A percentile compares a stretch with the other conserved stretches of the same genome.
Conservation (phyloP, 2,888 invertebrate genomes). For the Syritta pipiens region DNA sequence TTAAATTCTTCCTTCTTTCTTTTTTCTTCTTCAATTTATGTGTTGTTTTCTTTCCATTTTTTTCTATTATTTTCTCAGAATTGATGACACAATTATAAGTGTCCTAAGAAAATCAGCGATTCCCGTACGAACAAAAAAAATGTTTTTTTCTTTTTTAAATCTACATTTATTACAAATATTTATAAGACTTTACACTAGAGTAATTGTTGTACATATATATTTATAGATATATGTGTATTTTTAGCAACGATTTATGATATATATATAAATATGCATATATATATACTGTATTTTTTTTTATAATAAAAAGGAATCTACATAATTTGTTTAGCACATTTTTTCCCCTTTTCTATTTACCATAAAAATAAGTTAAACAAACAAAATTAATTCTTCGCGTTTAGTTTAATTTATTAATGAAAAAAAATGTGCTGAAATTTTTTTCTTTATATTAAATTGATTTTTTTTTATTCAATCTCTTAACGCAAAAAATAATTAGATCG, state of each 20-base stretch:
- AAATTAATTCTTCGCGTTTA: constrained; percentile 7
- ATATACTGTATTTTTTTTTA: constrained; percentile 8
- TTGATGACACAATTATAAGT: constrained; percentile 24
- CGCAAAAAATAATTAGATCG: constrained; percentile 9
- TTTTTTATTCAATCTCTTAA: no score
- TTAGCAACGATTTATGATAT: constrained; percentile 55
- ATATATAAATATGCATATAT: constrained; percentile 35
- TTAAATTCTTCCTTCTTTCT: constrained; percentile 49
- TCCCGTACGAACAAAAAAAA: constrained; percentile 42
- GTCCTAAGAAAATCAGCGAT: constrained; percentile 36
- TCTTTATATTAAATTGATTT: neutral
- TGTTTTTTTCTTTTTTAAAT: constrained; percentile 36
- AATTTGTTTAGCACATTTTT: constrained; percentile 63
- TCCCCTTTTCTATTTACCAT: neutral
- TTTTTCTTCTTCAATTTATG: constrained; percentile 4
- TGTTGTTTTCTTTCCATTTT: neutral
- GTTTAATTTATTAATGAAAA: neutral
- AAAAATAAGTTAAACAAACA: constrained; percentile 45
- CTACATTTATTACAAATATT: constrained; percentile 69
- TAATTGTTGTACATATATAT: constrained; percentile 58
- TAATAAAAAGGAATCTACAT: constrained; percentile 50
- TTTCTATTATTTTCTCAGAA: neutral
- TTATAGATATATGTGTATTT: constrained; percentile 51
- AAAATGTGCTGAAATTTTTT: constrained; percentile 43
- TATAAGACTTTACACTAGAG: constrained; percentile 65